Conservation (phyloP, 1,140 invertebrate species). For the Drosophila athabasca region DNA sequence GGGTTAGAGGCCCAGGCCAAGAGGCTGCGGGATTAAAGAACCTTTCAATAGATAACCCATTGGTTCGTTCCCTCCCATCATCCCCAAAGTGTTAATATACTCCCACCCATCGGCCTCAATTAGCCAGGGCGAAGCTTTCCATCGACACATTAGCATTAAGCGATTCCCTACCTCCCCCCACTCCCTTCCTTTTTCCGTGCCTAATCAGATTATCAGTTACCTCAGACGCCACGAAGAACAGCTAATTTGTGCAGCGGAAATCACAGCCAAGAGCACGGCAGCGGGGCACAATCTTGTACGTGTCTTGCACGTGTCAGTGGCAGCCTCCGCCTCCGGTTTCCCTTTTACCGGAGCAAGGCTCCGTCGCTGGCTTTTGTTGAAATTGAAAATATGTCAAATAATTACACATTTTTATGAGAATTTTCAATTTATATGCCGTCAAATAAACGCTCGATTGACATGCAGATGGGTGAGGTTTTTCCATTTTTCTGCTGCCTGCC, state of each 20-base stretch:
- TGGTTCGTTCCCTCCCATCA: not conserved
- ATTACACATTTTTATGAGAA: conserved; percentile 80
- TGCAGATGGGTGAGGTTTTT: conserved; percentile 19
- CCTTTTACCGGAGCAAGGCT: not conserved
- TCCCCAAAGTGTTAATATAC: not conserved
- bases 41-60: conserved; percentile 34
- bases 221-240: conserved; percentile 16
- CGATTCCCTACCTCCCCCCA: conserved; percentile 4
- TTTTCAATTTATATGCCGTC: conserved; percentile 82
- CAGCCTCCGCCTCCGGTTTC: conserved; percentile 21
- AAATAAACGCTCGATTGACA: conserved; percentile 71
- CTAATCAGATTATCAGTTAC: conserved; percentile 61
- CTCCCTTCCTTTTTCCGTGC: not conserved
- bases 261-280: conserved; percentile 32
- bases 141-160: conserved; percentile 53
- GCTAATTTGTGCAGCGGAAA: conserved; percentile 70
- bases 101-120: conserved; percentile 22
- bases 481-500: not conserved
- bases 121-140: conserved; percentile 35
- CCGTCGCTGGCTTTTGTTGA: conserved; percentile 46
- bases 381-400: conserved; percentile 79
- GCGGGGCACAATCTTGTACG: conserved; percentile 21
- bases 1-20: conserved; percentile 32
- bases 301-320: conserved; percentile 35
- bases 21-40: conserved; percentile 30